Percentiles rank a stretch among this genome's conserved stretches.
Conservation (phyloP, 2,888 invertebrate genomes). For the Alloscopus bannaensis region DNA sequence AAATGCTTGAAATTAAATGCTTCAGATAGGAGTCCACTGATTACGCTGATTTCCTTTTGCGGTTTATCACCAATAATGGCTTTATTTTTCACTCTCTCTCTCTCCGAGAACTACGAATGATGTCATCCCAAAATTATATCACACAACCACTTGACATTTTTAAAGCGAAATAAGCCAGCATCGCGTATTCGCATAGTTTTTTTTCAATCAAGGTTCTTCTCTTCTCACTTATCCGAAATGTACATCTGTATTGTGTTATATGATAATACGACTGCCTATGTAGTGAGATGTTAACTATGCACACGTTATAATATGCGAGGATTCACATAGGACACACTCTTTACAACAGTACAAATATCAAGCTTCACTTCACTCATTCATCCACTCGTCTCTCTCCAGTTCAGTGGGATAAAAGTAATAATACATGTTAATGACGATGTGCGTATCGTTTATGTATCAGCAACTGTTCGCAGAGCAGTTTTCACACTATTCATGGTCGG, state of each 20-base stretch:
- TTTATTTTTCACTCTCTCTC: slow-evolving; percentile 31
- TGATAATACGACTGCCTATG: too few relatives aligned
- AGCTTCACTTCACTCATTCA: neutral
- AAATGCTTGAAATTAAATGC: slow-evolving; percentile 17
- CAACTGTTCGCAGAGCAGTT: neutral
- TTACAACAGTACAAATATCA: neutral
- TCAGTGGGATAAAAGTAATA: too few relatives aligned
- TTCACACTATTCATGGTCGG: neutral
- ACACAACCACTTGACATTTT: slow-evolving; percentile 58
- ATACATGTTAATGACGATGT: slow-evolving; percentile 5
- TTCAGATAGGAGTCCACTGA: slow-evolving; percentile 17
- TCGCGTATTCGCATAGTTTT: slow-evolving; percentile 20
- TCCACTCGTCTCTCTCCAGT: neutral
- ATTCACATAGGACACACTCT: too few relatives aligned
- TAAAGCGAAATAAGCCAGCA: slow-evolving; percentile 41
- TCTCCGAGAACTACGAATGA: slow-evolving; percentile 33
- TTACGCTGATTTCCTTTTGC: slow-evolving; percentile 60
- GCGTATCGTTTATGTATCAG: neutral
- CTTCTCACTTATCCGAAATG: slow-evolving; percentile 21
- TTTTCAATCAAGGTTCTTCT: slow-evolving; percentile 57
- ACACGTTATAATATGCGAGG: neutral
- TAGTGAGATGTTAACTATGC: neutral
- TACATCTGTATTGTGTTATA: too few relatives aligned
- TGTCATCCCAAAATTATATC: slow-evolving; percentile 64
- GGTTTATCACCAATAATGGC: slow-evolving; percentile 62